These are phyloP conservation scores for Emydocephalus ijimae DNA, from an alignment of 2,113 vertebrate genomes.

Conservation along the genomic window DNA sequence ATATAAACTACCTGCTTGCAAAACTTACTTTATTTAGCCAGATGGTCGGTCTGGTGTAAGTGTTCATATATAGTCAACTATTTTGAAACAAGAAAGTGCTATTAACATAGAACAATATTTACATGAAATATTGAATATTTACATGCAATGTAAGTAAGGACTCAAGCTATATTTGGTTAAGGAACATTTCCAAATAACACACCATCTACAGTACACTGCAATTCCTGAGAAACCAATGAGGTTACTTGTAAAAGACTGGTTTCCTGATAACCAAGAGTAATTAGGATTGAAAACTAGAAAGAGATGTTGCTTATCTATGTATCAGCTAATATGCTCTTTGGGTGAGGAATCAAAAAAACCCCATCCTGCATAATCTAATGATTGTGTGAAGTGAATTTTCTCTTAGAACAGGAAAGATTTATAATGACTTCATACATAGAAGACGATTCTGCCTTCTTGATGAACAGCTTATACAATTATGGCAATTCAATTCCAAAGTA, in stretches of 20 bases:
- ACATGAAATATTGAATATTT: conserved; percentile 8
- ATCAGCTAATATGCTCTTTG: neutral
- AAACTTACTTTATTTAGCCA: neutral
- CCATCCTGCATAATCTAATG: neutral
- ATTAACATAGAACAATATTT: conserved; percentile 19
- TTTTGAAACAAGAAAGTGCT: neutral
- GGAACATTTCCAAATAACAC: neutral
- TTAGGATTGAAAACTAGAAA: rapidly evolving
- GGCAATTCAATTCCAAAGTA: neutral
- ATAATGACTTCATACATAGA: neutral
- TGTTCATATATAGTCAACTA: conserved; percentile 4
- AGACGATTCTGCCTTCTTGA: neutral
- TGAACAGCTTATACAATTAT: neutral
- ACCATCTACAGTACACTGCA: neutral
- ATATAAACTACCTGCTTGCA: conserved; percentile 15
- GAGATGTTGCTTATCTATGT: neutral
- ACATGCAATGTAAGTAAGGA: neutral
- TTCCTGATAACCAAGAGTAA: neutral
- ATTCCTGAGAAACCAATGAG: neutral
- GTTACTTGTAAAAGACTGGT: neutral
- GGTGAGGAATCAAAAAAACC: neutral
- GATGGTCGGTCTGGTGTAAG: conserved; percentile 6
- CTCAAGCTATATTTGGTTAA: neutral
- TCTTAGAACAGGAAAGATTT: neutral
- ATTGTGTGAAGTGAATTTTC: rapidly evolving